Base-by-base conservation (phyloP, 2,888 invertebrate genomes). In the Calameuta pallipes region DNA sequence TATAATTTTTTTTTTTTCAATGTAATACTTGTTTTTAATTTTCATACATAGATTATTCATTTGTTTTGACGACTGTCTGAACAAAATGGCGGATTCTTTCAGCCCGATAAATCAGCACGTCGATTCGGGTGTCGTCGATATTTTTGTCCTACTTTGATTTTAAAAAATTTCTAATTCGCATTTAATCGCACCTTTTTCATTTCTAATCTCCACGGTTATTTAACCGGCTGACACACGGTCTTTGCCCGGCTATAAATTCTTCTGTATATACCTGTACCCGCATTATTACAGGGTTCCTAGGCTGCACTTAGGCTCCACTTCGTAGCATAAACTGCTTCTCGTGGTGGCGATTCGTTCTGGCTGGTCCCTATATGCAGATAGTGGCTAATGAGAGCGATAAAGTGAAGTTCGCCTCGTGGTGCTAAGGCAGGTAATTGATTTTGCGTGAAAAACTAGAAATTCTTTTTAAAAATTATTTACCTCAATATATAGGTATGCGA, bases 281-380 rank as follows among this genome's bases (percentile, higher is more conserved):
- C 31, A 34, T 71, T 31, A 31, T 71, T 71, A 71, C 71, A 71
- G 33, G 71, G 13, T 71, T 71, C 31, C 33, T 71, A 71, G 34
- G 71, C 71, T 71, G 15, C 71, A 71, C 71, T 71, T 71, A 71
- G 15, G 71, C 13, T 71, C 33, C 71, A 71, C 33, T 71, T 31
- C 12, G 71, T 34, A 33, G 9, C 33, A 34, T 34, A 71, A 34
- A 34, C 33, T 34, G 23, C 71, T 70, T 15, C 41, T 31, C 33
- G 71, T 2, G 71, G 71, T 71, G 71, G 71, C 71, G 71, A 13
- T 71, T 71, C 33, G 31, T 56, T 56, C 56, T 56, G 41, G n/a
- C 31, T 33, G 31, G 12, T 34, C 9, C 71, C 13, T 34, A 34
- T 71, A 71, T 31, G 71, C 71, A 71, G 71, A 71, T 71, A 71